A percentile compares a stretch with the other conserved stretches of the same genome.
phyloP scores from a whole-genome alignment of 2,888 invertebrate species.

The Masnerella sp. region DNA sequence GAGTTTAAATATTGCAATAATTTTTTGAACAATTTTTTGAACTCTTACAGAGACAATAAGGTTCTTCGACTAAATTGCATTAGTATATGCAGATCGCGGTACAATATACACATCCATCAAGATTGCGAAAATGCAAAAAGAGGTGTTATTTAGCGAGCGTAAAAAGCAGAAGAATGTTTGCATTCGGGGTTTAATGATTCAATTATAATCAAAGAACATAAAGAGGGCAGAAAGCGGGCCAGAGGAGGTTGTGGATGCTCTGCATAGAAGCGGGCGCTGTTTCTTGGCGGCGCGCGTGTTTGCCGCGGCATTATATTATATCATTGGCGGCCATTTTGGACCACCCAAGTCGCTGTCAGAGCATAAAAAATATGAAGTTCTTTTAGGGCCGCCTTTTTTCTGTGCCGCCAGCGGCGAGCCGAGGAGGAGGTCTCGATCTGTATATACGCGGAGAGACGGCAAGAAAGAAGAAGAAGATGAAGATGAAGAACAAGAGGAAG shows the following conservation, averaged over 20 bases:
- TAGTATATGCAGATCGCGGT: conserved; percentile 21
- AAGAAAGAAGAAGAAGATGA: conserved; percentile 52
- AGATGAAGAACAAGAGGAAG: conserved; percentile 15
- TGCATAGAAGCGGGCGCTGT: conserved; percentile 54
- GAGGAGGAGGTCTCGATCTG: conserved; percentile 61
- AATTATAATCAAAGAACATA: conserved; percentile 56
- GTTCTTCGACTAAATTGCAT: conserved; percentile 17
- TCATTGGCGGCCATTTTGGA: conserved; percentile 78
- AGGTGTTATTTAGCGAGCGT: conserved; percentile 36
- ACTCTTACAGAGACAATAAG: conserved; percentile 14
- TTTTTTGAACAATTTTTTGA: too few species aligned
- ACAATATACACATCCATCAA: conserved; percentile 49
- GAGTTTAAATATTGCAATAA: too few species aligned
- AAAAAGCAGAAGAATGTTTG: conserved; percentile 53
- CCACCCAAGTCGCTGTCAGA: conserved; percentile 78
- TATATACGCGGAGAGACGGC: conserved; percentile 43
- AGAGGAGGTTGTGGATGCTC: conserved; percentile 50
- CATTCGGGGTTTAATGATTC: conserved; percentile 59
- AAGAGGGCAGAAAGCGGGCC: conserved; percentile 1
- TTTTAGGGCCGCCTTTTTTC: conserved; percentile 78
- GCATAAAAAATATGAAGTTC: conserved; percentile 78
- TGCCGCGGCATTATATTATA: conserved; percentile 76
- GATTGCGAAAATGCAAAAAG: conserved; percentile 42
- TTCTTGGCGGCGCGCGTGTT: conserved; percentile 59
- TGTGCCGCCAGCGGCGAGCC: conserved; percentile 74